Conservation (phyloP, 2,797 vertebrate species). For the Protosalanx chinensis region DNA sequence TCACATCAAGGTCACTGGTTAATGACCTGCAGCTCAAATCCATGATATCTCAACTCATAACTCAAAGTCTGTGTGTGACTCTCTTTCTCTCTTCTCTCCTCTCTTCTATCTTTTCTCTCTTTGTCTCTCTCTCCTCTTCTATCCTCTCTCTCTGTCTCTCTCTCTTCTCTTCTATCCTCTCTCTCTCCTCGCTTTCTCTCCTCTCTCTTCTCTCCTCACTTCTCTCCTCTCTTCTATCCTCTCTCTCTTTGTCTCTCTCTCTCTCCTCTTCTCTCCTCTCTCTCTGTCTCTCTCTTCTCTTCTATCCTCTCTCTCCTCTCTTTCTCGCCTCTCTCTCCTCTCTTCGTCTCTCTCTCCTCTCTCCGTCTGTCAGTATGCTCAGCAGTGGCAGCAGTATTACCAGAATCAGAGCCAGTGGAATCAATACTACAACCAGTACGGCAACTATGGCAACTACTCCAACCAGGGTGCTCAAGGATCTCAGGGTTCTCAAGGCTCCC, state of each 20-base stretch:
- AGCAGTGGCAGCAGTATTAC: slow-evolving; percentile 96
- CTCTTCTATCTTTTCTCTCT: neutral
- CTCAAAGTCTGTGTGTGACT: too few relatives aligned
- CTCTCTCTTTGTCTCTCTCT: slow-evolving; percentile 9
- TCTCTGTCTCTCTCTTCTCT: slow-evolving; percentile 11
- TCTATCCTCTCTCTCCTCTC: neutral
- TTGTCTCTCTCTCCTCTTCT: slow-evolving; percentile 5
- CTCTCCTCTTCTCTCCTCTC: neutral
- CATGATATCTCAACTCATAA: neutral
- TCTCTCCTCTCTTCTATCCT: slow-evolving; percentile 3
- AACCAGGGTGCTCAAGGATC: slow-evolving; percentile 63
- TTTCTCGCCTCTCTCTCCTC: neutral
- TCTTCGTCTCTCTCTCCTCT: neutral
- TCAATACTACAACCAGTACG: slow-evolving; percentile 89
- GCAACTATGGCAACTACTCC: slow-evolving; percentile 81
- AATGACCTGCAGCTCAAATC: neutral
- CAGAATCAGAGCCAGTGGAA: slow-evolving; percentile 94
- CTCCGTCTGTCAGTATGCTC: slow-evolving; percentile 74
- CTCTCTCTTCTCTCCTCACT: neutral
- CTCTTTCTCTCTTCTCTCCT: slow-evolving; percentile 6
- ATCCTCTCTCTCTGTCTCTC: neutral
- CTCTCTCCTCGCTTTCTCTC: slow-evolving; percentile 11
- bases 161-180: neutral
- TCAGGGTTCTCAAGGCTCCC: slow-evolving; percentile 46
- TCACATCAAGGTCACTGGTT: neutral